Percentiles rank a stretch among this genome's conserved stretches.
phyloP scores from a whole-genome alignment of 1,140 invertebrate genomes.

The Drosophila kepulauana region DNA sequence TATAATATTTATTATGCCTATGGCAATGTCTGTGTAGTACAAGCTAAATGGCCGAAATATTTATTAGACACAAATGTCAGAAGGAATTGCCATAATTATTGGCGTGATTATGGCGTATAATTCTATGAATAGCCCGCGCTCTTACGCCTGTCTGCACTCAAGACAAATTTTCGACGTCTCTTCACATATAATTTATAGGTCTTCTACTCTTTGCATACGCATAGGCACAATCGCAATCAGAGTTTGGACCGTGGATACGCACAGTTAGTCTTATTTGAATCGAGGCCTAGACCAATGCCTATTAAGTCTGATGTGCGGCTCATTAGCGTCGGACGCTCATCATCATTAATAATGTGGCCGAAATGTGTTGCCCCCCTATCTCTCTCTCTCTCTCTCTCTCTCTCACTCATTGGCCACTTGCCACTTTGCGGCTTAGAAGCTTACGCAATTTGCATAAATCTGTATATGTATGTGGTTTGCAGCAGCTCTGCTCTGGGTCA shows the following conservation, averaged over 20 bases:
- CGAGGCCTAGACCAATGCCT: slow-evolving; percentile 42
- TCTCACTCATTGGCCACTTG: slow-evolving; percentile 11
- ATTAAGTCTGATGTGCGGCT: slow-evolving; percentile 63
- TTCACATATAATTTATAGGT: slow-evolving; percentile 65
- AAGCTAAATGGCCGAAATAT: slow-evolving; percentile 57
- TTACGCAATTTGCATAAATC: slow-evolving; percentile 77
- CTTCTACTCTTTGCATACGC: slow-evolving; percentile 10
- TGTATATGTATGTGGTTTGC: background rate
- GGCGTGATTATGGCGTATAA: slow-evolving; percentile 64
- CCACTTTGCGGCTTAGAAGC: slow-evolving; percentile 57
- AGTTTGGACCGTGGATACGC: slow-evolving; percentile 11
- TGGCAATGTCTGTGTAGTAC: background rate
- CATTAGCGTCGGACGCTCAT: slow-evolving; percentile 63
- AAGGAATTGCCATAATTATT: slow-evolving; percentile 77
- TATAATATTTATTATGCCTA: slow-evolving; percentile 54
- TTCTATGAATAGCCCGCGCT: slow-evolving; percentile 39
- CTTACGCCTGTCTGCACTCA: slow-evolving; percentile 70
- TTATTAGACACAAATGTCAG: slow-evolving; percentile 69
- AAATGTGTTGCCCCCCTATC: slow-evolving; percentile 26
- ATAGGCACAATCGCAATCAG: background rate
- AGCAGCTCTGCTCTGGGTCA: slow-evolving; percentile 13
- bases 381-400: background rate
- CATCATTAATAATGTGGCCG: slow-evolving; percentile 74
- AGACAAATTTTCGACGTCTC: slow-evolving; percentile 58
- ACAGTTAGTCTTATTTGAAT: slow-evolving; percentile 20